A percentile compares a stretch with the other conserved stretches of the same genome.
These are phyloP conservation scores for Eclectus roratus DNA, from an alignment of 2,113 vertebrate species.

Conservation along the genomic window DNA sequence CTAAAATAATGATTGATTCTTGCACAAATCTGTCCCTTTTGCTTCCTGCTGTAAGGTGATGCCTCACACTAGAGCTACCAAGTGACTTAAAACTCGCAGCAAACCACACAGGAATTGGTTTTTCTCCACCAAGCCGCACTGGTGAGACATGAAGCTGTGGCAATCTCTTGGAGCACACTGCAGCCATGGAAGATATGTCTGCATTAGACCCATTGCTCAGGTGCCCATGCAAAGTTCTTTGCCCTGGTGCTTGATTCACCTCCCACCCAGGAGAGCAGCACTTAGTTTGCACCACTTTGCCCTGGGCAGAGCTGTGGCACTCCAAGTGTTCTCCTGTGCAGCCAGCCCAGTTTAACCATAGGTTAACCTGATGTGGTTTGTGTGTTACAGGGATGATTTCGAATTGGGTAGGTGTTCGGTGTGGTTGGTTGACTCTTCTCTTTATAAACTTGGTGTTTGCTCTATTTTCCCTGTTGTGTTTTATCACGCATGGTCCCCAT, in stretches of 20 bases:
- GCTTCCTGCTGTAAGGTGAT: not conserved
- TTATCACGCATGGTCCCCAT: not conserved
- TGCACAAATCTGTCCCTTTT: not conserved
- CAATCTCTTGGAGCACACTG: not conserved
- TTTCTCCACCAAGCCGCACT: not conserved
- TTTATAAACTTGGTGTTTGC: not conserved
- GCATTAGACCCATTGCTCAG: not conserved
- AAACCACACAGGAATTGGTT: not conserved
- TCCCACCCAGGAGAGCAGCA: not conserved
- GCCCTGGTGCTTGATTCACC: not conserved
- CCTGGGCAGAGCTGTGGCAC: not conserved
- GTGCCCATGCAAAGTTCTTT: not conserved
- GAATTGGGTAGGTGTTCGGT: not conserved
- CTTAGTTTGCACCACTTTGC: rapidly evolving
- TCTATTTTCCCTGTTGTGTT: not conserved
- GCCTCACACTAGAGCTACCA: not conserved
- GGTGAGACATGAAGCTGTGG: too few relatives aligned
- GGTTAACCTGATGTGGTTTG: not conserved
- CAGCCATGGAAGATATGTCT: not conserved
- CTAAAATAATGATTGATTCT: not conserved
- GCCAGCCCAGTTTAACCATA: not conserved
- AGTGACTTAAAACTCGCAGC: not conserved
- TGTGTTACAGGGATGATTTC: not conserved
- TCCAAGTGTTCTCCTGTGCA: not conserved
- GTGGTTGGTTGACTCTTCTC: not conserved